These are phyloP conservation scores for Philotrypesis tridentata DNA, from an alignment of 1,140 invertebrate genomes.

Conservation along the genomic window DNA sequence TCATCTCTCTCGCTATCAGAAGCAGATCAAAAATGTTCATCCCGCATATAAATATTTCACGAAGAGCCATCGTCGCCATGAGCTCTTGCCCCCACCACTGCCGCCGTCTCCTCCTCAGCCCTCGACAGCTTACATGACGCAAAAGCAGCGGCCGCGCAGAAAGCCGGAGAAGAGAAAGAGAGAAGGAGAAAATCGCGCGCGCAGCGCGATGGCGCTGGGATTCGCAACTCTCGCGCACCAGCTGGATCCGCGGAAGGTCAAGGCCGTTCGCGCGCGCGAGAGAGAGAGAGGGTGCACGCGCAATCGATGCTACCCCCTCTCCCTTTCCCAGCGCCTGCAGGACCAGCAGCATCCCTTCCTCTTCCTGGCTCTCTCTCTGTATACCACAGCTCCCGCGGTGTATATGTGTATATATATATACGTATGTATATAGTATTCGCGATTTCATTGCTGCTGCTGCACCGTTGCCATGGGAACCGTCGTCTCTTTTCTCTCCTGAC, in stretches of 20 bases:
- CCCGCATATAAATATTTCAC: not conserved
- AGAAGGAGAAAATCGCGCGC: not conserved
- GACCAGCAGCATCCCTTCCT: slow-evolving; percentile 24
- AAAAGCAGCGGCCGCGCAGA: not conserved
- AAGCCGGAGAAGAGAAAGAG: not conserved
- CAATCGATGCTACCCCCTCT: slow-evolving; percentile 25
- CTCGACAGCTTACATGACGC: not conserved
- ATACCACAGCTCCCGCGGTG: slow-evolving; percentile 40
- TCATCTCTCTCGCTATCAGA: no score
- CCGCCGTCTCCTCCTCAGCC: not conserved
- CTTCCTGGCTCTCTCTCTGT: no score
- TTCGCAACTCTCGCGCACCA: slow-evolving; percentile 2
- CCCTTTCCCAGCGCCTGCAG: not conserved
- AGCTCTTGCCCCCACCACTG: no score
- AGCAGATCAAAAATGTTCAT: no score
- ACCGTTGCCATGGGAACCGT: slow-evolving; percentile 66
- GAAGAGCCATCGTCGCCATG: not conserved
- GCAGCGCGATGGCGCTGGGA: not conserved
- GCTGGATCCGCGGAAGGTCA: slow-evolving; percentile 56
- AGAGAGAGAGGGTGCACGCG: not conserved
- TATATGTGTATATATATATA: slow-evolving; percentile 9
- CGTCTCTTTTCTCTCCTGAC: slow-evolving; percentile 35
- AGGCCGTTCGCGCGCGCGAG: slow-evolving; percentile 54
- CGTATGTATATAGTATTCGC: slow-evolving; percentile 7
- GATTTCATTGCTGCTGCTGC: slow-evolving; percentile 57